Conservation (phyloP, 2,888 invertebrate species). For the Uloborus plumipes region DNA sequence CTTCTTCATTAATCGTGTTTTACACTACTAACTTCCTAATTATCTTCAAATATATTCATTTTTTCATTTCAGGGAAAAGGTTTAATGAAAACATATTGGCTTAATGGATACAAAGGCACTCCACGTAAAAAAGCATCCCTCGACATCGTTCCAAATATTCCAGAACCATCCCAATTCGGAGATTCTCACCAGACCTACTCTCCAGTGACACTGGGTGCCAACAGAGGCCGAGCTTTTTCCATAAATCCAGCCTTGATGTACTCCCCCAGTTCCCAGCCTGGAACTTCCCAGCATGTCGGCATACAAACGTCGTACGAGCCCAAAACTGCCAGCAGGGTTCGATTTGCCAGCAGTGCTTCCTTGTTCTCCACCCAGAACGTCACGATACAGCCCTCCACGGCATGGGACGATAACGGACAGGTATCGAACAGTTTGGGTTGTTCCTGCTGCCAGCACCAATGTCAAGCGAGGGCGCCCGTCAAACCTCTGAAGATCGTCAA, state of each 20-base stretch:
- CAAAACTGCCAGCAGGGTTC: constrained; percentile 11
- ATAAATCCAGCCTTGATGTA: constrained; percentile 40
- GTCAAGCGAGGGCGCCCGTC: constrained; percentile 16
- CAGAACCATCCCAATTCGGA: constrained; percentile 25
- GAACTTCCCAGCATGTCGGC: constrained; percentile 12
- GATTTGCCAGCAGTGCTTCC: constrained; percentile 53
- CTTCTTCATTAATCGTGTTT: background rate
- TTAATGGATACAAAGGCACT: constrained; percentile 53
- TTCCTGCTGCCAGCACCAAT: constrained; percentile 39
- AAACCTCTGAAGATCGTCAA: constrained; percentile 52
- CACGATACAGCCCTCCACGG: constrained; percentile 33
- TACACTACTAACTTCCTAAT: background rate
- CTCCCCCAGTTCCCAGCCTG: background rate
- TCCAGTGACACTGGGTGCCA: constrained; percentile 43
- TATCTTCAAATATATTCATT: too few relatives aligned
- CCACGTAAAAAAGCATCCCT: constrained; percentile 40
- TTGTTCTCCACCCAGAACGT: constrained; percentile 36
- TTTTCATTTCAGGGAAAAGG: constrained; percentile 57
- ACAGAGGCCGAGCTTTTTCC: constrained; percentile 36
- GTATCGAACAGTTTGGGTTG: constrained; percentile 13
- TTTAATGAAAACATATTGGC: constrained; percentile 63
- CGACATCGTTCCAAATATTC: constrained; percentile 43
- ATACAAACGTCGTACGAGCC: background rate
- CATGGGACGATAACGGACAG: constrained; percentile 47
- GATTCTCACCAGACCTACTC: constrained; percentile 53